A percentile compares a stretch with the other conserved stretches of the same genome.
phyloP scores from a whole-genome alignment of 1,140 invertebrate genomes.

The Sitobion miscanthi region DNA sequence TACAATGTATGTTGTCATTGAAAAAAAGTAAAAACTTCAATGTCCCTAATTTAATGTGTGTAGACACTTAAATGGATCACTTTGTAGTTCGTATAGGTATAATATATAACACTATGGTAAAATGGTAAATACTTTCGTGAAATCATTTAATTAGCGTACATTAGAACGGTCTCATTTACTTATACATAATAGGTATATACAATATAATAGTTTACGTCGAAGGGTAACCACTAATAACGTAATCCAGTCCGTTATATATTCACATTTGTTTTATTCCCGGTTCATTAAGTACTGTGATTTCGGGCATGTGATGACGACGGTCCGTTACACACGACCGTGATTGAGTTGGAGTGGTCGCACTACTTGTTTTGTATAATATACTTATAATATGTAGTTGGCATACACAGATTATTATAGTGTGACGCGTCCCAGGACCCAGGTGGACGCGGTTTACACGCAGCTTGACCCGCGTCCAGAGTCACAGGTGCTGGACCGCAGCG shows the following conservation, averaged over 20 bases:
- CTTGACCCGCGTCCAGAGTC: constrained; percentile 13
- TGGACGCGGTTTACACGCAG: not conserved
- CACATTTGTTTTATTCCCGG: not conserved
- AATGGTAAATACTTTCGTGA: not conserved
- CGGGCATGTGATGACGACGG: not conserved
- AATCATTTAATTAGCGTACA: not conserved
- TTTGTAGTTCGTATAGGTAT: not conserved
- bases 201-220: not conserved
- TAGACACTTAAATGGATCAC: not conserved
- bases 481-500: not conserved
- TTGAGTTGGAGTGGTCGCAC: not conserved
- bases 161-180: not conserved
- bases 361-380: not conserved
- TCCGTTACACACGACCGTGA: not conserved
- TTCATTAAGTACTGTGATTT: not conserved
- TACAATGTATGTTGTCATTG: too few relatives aligned
- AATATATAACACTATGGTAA: not conserved
- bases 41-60: not conserved
- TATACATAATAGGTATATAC: not conserved
- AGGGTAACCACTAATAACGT: not conserved
- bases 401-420: not conserved
- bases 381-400: not conserved
- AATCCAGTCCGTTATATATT: not conserved
- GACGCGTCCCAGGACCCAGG: not conserved
- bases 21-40: too few relatives aligned